These are phyloP conservation scores for Phycodurus eques DNA, from an alignment of 2,113 vertebrate genomes.

Conservation along the genomic window DNA sequence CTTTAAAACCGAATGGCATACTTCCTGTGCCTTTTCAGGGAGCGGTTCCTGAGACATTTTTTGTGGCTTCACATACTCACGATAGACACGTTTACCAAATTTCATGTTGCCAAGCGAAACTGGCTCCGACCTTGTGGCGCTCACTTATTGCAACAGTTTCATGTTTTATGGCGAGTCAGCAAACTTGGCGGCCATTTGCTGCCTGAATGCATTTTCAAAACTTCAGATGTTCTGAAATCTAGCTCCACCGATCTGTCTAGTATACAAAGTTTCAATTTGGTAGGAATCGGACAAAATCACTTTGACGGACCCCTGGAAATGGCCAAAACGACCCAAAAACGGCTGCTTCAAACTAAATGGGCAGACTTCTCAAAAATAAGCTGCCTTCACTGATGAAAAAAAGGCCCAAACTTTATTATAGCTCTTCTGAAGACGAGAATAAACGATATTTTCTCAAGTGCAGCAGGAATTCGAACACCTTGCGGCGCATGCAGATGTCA, in stretches of 20 bases:
- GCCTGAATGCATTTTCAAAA: too few relatives aligned
- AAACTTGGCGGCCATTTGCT: too few relatives aligned
- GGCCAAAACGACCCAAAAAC: not conserved
- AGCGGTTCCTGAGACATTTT: not conserved
- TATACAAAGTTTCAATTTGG: too few relatives aligned
- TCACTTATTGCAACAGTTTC: not conserved
- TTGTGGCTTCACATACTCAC: not conserved
- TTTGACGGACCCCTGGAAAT: not conserved
- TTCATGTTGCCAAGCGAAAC: not conserved
- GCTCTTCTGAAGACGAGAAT: not conserved
- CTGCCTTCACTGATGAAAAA: not conserved
- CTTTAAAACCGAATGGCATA: not conserved
- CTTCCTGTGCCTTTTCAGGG: too few relatives aligned
- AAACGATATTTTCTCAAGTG: not conserved
- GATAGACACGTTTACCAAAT: not conserved
- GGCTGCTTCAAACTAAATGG: not conserved
- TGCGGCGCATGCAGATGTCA: conserved; percentile 18
- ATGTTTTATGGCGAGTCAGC: too few relatives aligned
- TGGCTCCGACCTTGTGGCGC: not conserved
- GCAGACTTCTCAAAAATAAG: not conserved
- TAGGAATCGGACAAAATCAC: too few relatives aligned
- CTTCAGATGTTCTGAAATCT: too few relatives aligned
- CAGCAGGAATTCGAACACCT: not conserved
- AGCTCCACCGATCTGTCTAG: too few relatives aligned
- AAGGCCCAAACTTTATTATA: not conserved